phyloP scores from a whole-genome alignment of 2,888 invertebrate genomes.

The Philereme transversata region DNA sequence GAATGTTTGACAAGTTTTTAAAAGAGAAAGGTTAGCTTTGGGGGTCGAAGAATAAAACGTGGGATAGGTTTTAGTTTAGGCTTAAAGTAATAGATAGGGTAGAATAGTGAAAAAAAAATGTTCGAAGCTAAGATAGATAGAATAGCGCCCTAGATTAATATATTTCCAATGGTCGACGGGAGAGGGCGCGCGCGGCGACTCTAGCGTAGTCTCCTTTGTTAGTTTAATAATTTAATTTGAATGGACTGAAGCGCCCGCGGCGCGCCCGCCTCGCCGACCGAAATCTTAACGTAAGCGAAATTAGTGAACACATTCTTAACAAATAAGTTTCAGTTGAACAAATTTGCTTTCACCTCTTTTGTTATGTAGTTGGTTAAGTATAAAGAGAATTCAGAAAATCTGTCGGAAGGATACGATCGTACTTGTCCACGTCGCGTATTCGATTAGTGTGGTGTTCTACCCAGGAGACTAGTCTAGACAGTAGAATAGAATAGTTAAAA shows the following conservation, averaged over 20 bases:
- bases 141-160: constrained; percentile 76
- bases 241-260: constrained; percentile 74
- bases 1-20: constrained; percentile 72
- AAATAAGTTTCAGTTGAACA: constrained; percentile 79
- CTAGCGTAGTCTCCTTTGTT: constrained; percentile 81
- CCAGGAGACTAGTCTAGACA: constrained; percentile 84
- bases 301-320: constrained; percentile 74
- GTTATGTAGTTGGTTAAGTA: constrained; percentile 83
- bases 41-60: constrained; percentile 66
- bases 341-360: constrained; percentile 83
- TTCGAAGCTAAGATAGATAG: constrained; percentile 80
- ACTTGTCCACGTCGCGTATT: constrained; percentile 83
- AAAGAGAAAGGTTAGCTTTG: constrained; percentile 66
- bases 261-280: constrained; percentile 50
- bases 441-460: constrained; percentile 83
- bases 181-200: constrained; percentile 58
- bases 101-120: constrained; percentile 76
- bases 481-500: constrained; percentile 84
- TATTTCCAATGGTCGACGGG: constrained; percentile 57
- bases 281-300: constrained; percentile 56
- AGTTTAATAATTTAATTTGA: constrained; percentile 84
- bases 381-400: constrained; percentile 76
- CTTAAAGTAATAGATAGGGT: constrained; percentile 79
- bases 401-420: constrained; percentile 76
- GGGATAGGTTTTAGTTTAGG: constrained; percentile 74